A percentile compares a stretch with the other conserved stretches of the same genome.
These are phyloP conservation scores for Gobio gobio DNA, from an alignment of 2,113 vertebrate species.

Conservation along the genomic window DNA sequence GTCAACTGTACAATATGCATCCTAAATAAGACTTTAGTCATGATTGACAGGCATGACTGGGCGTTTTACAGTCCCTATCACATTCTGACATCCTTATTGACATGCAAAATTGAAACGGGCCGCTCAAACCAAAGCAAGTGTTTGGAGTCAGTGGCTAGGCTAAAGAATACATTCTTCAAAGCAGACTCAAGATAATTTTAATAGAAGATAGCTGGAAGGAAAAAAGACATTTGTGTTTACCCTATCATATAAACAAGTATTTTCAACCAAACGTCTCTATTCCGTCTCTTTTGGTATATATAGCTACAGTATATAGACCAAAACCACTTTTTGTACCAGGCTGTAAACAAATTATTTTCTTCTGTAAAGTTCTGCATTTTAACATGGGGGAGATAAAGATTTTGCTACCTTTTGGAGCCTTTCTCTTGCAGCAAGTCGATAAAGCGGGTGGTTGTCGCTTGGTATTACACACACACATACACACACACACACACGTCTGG, in stretches of 20 bases:
- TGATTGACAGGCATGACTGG: conserved; percentile 7
- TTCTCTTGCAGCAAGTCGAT: no score
- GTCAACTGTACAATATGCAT: background rate
- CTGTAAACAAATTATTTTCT: no score
- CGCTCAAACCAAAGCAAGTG: background rate
- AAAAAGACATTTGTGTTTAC: background rate
- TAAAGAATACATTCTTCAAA: background rate
- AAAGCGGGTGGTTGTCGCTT: no score
- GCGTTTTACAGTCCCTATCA: conserved; percentile 4
- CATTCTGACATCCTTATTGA: conserved; percentile 5
- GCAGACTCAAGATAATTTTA: background rate
- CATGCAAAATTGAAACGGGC: conserved; percentile 10
- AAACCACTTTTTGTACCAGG: no score
- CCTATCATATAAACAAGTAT: background rate
- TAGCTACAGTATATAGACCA: no score
- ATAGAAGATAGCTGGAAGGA: background rate
- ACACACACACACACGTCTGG: background rate
- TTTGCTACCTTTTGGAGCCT: no score
- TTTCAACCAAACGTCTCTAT: background rate
- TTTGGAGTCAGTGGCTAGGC: background rate
- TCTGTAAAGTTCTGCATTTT: no score
- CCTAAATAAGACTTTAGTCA: background rate
- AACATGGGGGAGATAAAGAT: no score
- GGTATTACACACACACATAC: no score
- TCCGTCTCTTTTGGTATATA: background rate